A percentile compares a stretch with the other conserved stretches of the same genome.
These are phyloP conservation scores for Mythimna pallens DNA, from an alignment of 2,888 invertebrate species.

Conservation along the genomic window DNA sequence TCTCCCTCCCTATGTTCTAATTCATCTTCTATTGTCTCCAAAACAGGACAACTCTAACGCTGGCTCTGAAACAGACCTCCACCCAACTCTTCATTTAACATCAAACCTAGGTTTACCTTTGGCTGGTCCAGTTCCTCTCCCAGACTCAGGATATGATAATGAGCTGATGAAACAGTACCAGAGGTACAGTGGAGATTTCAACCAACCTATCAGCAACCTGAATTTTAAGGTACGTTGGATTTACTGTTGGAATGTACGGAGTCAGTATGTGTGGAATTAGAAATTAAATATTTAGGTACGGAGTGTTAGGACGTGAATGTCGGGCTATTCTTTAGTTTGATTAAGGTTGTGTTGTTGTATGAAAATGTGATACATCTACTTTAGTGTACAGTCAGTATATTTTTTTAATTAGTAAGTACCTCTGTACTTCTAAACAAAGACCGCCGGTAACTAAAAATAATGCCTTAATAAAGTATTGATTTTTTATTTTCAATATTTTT, in stretches of 20 bases:
- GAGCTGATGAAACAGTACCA: conserved; percentile 86
- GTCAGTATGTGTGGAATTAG: conserved; percentile 53
- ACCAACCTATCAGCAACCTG: conserved; percentile 91
- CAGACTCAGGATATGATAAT: conserved; percentile 92
- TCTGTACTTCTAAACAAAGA: too few relatives aligned
- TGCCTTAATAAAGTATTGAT: not conserved
- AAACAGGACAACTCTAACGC: conserved; percentile 89
- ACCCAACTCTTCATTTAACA: conserved; percentile 81
- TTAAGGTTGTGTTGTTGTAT: not conserved
- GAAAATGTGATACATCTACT: not conserved
- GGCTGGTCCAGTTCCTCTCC: conserved; percentile 94
- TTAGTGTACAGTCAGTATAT: not conserved
- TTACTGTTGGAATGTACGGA: conserved; percentile 28
- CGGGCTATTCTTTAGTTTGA: conserved; percentile 17
- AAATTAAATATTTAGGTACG: conserved; percentile 56
- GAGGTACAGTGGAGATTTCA: conserved; percentile 94
- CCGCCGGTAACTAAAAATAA: too few relatives aligned
- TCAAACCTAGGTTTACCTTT: conserved; percentile 92
- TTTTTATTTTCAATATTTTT: too few relatives aligned
- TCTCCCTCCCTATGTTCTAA: not conserved
- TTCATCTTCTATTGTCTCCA: not conserved
- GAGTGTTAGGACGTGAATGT: conserved; percentile 5
- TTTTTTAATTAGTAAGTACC: not conserved
- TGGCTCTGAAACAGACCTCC: conserved; percentile 89
- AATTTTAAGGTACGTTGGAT: conserved; percentile 86